A percentile compares a stretch with the other conserved stretches of the same genome.
Evolutionary conservation across 2,113 vertebrate species (phyloP).

Genomic region (Colinus virginianus): DNA sequence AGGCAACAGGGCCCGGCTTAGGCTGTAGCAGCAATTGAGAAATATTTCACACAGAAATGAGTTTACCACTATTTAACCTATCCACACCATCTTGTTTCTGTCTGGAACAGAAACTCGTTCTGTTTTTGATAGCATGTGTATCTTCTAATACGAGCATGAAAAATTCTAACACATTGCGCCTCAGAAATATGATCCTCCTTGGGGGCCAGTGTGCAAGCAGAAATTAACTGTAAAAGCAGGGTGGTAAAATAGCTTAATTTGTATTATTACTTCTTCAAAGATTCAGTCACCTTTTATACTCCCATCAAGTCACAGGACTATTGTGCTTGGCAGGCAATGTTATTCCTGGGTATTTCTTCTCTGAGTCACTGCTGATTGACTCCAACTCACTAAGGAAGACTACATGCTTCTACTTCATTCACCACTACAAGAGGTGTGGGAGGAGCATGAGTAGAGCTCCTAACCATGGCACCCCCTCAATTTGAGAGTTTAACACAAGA

Average conservation of each 20-base stretch:
- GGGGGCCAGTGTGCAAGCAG: rapidly evolving
- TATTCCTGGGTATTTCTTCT: neutral
- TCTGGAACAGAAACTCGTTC: neutral
- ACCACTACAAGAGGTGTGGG: neutral
- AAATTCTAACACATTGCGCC: neutral
- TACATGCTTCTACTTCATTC: neutral
- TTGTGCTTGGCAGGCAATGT: neutral
- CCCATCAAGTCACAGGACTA: neutral
- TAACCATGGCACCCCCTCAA: neutral
- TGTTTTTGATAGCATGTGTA: neutral
- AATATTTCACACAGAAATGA: neutral
- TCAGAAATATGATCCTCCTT: neutral
- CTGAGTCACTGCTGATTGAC: neutral
- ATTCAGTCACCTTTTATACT: neutral
- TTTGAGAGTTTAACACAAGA: neutral
- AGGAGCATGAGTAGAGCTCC: neutral
- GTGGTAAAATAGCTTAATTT: neutral
- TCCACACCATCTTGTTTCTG: neutral
- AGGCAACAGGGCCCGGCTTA: neutral
- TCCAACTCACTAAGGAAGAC: neutral
- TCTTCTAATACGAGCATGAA: neutral
- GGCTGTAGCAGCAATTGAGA: neutral
- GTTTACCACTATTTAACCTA: neutral
- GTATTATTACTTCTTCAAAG: neutral
- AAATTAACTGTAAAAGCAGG: neutral